These are phyloP conservation scores for Buceros bicornis DNA, from an alignment of 2,797 vertebrate genomes.

Conservation along the genomic window DNA sequence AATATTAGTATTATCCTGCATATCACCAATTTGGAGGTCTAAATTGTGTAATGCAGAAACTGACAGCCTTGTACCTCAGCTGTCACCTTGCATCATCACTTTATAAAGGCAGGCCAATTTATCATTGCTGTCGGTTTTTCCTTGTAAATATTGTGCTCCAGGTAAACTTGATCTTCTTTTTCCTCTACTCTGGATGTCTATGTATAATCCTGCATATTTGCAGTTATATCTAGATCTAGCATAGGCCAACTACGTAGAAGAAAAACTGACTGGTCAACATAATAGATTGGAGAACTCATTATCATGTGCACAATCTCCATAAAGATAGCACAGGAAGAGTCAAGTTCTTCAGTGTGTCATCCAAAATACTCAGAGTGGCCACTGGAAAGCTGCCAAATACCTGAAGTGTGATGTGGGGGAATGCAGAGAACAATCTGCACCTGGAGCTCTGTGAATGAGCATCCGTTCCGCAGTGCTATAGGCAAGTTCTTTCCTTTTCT, in stretches of 20 bases:
- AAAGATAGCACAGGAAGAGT: not conserved
- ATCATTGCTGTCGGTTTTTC: not conserved
- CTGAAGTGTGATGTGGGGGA: fast-evolving
- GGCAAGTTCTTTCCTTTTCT: not conserved
- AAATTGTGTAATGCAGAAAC: not conserved
- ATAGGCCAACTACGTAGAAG: not conserved
- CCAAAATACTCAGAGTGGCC: not conserved
- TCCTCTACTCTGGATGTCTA: not conserved
- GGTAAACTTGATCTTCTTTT: not conserved
- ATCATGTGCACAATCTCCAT: not conserved
- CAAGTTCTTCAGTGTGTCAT: not conserved
- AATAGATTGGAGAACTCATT: not conserved
- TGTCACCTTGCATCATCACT: not conserved
- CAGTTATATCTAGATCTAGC: not conserved
- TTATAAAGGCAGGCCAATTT: not conserved
- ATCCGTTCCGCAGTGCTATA: fast-evolving
- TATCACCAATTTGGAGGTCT: not conserved
- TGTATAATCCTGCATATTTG: not conserved
- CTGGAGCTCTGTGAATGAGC: not conserved
- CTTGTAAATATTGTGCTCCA: not conserved
- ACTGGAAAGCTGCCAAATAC: not conserved
- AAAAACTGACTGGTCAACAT: not conserved
- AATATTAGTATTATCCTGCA: not conserved
- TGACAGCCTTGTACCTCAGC: not conserved
- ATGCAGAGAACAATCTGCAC: not conserved